Base-by-base conservation (phyloP, 2,113 vertebrate genomes). In the Sceloporus tristichus region DNA sequence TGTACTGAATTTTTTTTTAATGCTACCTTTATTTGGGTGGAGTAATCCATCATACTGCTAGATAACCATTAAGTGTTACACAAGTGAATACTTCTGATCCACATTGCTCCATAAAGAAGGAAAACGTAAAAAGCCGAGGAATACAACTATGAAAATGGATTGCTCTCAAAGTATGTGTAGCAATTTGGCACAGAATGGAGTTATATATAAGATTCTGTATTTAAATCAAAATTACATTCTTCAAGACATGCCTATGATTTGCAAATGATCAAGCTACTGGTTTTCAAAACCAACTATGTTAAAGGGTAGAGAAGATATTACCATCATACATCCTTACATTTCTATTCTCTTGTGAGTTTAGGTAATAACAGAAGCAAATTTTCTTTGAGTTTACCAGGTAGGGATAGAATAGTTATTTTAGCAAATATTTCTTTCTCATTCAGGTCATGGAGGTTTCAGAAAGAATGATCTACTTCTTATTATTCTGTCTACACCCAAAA, bases 401-500 rank as follows among this genome's bases (percentile, higher is more conserved):
- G 89, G 89, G 91, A 79, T 34, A 89, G 87, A 92, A 95, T 92
- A 87, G 80, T 92, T 92, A 90, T 94, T 96, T 93, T 75, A 95
- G 65, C 5, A 75, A 89, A 85, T 89, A 91, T 93, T 94, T 95
- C 94, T 95, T 88, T 93, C 85, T 68, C 40, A 90, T 84, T 88
- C 92, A 89, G 88, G 91, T 85, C 90, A 9, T 4, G 38, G 75
- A 81, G 56, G n/a, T 62, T 95, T 95, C 85, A 87, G 88, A 96
- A 94, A 23, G 40, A 88, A 90, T 94, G 92, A 93, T 92, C 91
- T 94, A 86, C 94, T 95, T 95, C 82, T 85, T 94, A 92, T 94
- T 95, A 87, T 94, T 96, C 87, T 88, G 84, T 91, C 91, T 94
- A 84, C 53, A 9, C 90, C 56, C 79, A 91, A 95, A 95, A 96